Conservation (phyloP, 2,888 invertebrate genomes). For the Palloptera scutellata region DNA sequence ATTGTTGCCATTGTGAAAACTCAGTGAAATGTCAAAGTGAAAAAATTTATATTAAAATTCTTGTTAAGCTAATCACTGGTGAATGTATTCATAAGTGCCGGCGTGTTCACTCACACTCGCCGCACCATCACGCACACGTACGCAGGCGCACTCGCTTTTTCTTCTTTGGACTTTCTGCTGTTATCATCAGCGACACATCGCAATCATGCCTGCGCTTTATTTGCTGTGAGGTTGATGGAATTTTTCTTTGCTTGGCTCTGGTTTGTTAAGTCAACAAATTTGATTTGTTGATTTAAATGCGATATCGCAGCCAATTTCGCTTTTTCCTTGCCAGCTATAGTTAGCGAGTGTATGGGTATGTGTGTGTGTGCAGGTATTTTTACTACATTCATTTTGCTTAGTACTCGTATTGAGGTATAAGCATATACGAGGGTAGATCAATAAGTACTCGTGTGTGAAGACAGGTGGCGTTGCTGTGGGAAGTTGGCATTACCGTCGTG, state of each 20-base stretch:
- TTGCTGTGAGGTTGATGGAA: not conserved
- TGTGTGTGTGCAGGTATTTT: conserved; percentile 24
- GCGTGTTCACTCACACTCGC: conserved; percentile 22
- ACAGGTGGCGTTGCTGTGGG: no score
- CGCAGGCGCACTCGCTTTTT: conserved; percentile 17
- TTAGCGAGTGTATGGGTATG: not conserved
- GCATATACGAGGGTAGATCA: no score
- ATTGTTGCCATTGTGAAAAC: no score
- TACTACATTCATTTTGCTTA: not conserved
- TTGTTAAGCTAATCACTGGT: conserved; percentile 21
- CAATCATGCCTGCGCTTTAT: conserved; percentile 23
- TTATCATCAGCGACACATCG: conserved; percentile 38
- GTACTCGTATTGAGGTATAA: no score
- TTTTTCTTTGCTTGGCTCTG: not conserved
- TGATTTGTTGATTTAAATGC: conserved; percentile 26
- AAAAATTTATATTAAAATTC: conserved; percentile 15
- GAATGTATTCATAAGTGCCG: conserved; percentile 21
- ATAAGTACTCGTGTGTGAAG: no score
- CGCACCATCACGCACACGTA: conserved; percentile 4
- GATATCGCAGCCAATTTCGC: conserved; percentile 16
- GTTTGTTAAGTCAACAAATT: conserved; percentile 13
- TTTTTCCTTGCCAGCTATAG: not conserved
- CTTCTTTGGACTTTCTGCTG: conserved; percentile 17
- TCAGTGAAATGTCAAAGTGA: no score
- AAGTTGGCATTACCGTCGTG: no score